Base-by-base conservation (phyloP, 2,888 invertebrate genomes). In the Plemyria rubiginata region DNA sequence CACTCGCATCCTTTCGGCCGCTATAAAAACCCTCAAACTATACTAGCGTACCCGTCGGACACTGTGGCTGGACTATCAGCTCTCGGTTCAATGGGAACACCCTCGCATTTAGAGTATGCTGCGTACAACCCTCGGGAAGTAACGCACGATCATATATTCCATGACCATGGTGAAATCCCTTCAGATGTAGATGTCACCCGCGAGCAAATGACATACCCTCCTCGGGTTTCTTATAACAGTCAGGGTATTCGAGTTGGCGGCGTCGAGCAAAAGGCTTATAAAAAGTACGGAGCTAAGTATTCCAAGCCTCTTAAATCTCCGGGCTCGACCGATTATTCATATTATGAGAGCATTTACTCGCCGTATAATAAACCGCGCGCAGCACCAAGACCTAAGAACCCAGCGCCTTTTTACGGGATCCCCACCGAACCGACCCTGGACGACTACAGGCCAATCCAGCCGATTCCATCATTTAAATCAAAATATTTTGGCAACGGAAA, bases 71-170 rank as follows among this genome's bases (percentile, higher is more conserved):
- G 83, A 46, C 76, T 85, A 60, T 70, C 85, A 55, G 77, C 85
- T 7, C 70, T 85, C 0, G 88, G 87, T 16, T 81, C 88, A 2
- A 76, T 88, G 71, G 88, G 86, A 36, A 85, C 87, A 28, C 85
- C 90, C 1, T 72, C 86, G 1, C 87, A 89, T 66, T 76, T 90
- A 65, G 91, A 92, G 73, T 93, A 90, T 60, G 75, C 85, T n/a
- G 79, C 86, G 16, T 93, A 92, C 64, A 90, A 88, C 68, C 91
- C 92, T 4, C 84, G 86, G 29, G 93, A 93, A 60, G 92, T 91
- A n/a, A 92, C 93, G 4, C 92, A 93, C 74, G 93, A 93, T 67
- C 93, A 93, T 66, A 83, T 90, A 60, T 90, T 90, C 72, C 93
- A 93, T 67, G 93, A 93, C 68, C 93, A 93, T 55, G 93, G 93